phyloP scores from a whole-genome alignment of 2,113 vertebrate species.

The Numida meleagris region DNA sequence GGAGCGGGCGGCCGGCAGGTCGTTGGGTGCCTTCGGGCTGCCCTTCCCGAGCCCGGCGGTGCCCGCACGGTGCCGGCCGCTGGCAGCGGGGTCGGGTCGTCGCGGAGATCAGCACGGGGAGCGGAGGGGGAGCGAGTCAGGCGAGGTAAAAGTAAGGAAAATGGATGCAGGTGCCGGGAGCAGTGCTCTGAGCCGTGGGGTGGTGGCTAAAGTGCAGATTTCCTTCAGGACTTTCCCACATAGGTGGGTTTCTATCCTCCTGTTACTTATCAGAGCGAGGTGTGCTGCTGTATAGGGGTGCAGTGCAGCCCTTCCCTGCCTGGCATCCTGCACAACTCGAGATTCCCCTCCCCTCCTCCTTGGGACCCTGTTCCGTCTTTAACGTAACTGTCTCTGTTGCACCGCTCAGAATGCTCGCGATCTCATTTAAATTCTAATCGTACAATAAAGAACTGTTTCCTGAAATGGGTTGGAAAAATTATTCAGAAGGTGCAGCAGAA shows the following conservation, averaged over 20 bases:
- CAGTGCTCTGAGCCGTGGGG: not conserved
- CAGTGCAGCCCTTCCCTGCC: accelerated
- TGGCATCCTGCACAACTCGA: accelerated
- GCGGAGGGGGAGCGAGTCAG: no score
- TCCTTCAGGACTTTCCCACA: accelerated
- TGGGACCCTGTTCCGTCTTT: not conserved
- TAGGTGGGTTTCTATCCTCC: accelerated
- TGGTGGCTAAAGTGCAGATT: not conserved
- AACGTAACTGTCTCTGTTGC: accelerated
- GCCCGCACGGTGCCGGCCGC: no score
- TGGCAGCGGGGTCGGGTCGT: no score
- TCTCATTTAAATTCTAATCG: accelerated
- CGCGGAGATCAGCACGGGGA: no score
- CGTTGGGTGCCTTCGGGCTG: no score
- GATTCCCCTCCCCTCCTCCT: not conserved
- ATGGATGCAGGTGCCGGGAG: not conserved
- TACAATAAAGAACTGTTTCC: not conserved
- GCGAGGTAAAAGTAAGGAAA: no score
- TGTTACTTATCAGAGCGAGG: accelerated
- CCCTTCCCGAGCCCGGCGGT: not conserved
- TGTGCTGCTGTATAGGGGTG: accelerated
- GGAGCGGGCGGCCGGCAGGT: not conserved
- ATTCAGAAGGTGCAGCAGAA: not conserved
- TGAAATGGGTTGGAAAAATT: not conserved
- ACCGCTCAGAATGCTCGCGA: accelerated